Base-by-base conservation (phyloP, 2,797 vertebrate genomes). In the Bufotes viridis region DNA sequence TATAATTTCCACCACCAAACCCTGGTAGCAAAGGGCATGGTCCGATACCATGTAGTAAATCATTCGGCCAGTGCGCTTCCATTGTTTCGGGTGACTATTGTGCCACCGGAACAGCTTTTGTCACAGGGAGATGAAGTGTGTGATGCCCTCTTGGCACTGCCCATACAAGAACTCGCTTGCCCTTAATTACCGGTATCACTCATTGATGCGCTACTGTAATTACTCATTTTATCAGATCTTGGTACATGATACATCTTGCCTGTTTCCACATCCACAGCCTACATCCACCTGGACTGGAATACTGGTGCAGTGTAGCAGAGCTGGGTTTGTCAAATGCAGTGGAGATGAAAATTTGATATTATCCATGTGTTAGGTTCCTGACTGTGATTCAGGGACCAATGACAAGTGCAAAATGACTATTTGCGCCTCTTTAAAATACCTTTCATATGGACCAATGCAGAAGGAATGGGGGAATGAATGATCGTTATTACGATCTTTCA, bases 81-180 rank as follows among this genome's bases (percentile, higher is more conserved):
- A 72, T 72, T 42, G 17, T 72, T 42, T 29, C 29, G 11, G 13
- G 4, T 12, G 17, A 3, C 69, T 42, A 6, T 70, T 34, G 15
- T 58, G 9, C 11, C 24, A 81, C 34, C 18, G 7, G 55, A 34
- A 60, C 26, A 34, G 57, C 78, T 81, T 26, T 22, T 61, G 26
- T 81, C 26, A 20, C 14, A 8, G 29, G 17, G 12, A 34, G 29
- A 29, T 70, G 69, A 70, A 17, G 4, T 34, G 69, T 42, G 58
- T 80, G 61, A 72, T 81, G 79, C 57, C 29, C 79, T 18, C 79
- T 0, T 22, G 79, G 20, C 58, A 49, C 29, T 63, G 58, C 26
- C 79, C 79, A 14, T 63, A 49, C 79, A 81, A 22, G 79, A 63
- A 63, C 15, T 42, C 49, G 58, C 79, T 42, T n/a, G 79, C 58